A percentile compares a stretch with the other conserved stretches of the same genome.
Conservation (phyloP, 2,888 invertebrate genomes). For the Leptothorax acervorum region DNA sequence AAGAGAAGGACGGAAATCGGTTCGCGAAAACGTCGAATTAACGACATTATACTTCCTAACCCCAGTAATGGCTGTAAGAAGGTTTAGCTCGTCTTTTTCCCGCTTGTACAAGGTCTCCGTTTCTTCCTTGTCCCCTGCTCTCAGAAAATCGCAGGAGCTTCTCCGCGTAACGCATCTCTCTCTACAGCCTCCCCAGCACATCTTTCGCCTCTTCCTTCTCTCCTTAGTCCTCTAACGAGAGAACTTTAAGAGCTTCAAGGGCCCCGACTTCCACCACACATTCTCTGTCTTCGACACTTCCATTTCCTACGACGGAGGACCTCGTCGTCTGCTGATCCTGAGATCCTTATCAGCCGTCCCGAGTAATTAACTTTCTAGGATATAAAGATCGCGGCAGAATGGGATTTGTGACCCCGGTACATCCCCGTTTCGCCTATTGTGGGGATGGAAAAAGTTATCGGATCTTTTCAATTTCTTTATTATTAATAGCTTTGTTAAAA, state of each 20-base stretch:
- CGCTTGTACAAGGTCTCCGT: slow-evolving; percentile 45
- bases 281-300: slow-evolving; percentile 73
- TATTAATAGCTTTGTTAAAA: neutral
- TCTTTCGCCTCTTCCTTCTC: slow-evolving; percentile 20
- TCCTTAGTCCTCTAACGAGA: slow-evolving; percentile 54
- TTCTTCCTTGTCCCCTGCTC: slow-evolving; percentile 32
- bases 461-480: neutral
- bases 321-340: slow-evolving; percentile 38
- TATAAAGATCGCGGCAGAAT: slow-evolving; percentile 66
- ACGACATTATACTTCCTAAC: slow-evolving; percentile 77
- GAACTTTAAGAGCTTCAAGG: slow-evolving; percentile 57
- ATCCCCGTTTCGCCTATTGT: slow-evolving; percentile 21
- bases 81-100: slow-evolving; percentile 73
- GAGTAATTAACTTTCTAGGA: slow-evolving; percentile 74
- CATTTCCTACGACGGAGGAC: slow-evolving; percentile 56
- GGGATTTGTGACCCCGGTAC: slow-evolving; percentile 23
- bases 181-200: neutral
- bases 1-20: slow-evolving; percentile 57
- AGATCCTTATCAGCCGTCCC: slow-evolving; percentile 68
- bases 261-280: slow-evolving; percentile 50
- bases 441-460: neutral
- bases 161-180: slow-evolving; percentile 34
- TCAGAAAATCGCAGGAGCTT: slow-evolving; percentile 52
- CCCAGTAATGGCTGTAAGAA: slow-evolving; percentile 78
- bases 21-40: slow-evolving; percentile 79